Evolutionary conservation across 2,113 vertebrate genomes (phyloP).

Genomic region (Barbus barbus): DNA sequence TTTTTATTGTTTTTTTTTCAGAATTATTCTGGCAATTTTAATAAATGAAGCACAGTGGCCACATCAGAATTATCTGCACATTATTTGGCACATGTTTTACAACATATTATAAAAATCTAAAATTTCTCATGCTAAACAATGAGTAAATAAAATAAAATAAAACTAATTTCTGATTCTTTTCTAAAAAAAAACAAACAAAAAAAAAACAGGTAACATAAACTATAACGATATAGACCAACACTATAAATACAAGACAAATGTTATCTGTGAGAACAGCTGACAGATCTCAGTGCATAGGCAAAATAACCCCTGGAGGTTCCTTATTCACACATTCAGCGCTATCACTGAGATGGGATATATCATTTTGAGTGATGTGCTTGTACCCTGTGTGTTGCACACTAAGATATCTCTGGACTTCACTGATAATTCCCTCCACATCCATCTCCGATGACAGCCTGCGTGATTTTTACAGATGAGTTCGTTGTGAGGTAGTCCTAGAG

Average conservation of each 20-base stretch:
- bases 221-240: not conserved
- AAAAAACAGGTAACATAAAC: too few species aligned
- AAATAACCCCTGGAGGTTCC: conserved; percentile 18
- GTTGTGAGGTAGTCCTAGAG: not conserved
- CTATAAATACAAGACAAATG: conserved; percentile 32
- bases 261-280: conserved; percentile 2
- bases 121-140: not conserved
- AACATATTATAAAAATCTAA: too few species aligned
- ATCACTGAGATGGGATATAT: conserved; percentile 21
- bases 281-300: conserved; percentile 22
- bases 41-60: too few species aligned
- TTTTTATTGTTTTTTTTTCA: too few species aligned
- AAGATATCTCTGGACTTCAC: conserved; percentile 35
- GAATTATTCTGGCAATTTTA: too few species aligned
- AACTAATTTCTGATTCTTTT: too few species aligned
- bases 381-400: conserved; percentile 32
- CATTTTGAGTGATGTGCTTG: conserved; percentile 35
- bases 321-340: conserved; percentile 1
- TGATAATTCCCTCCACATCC: conserved; percentile 21
- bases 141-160: too few species aligned
- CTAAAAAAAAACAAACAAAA: too few species aligned
- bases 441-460: not conserved
- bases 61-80: too few species aligned
- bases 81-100: too few species aligned
- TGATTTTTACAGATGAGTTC: conserved; percentile 26